phyloP scores from a whole-genome alignment of 2,888 invertebrate species.

The Cerceris ruficornis region DNA sequence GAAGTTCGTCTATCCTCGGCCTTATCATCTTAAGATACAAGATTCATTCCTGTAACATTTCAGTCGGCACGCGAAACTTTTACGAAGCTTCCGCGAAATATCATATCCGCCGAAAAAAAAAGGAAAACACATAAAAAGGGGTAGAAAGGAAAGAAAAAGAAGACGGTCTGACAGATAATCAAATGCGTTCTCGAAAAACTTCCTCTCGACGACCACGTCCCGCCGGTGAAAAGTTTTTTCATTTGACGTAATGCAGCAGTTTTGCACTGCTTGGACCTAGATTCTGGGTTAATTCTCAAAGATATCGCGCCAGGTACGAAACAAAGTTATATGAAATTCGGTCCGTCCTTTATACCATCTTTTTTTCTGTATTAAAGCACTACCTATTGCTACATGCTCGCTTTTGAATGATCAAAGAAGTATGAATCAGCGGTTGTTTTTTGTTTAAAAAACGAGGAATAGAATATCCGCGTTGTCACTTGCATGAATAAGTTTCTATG shows the following conservation, averaged over 20 bases:
- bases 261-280: conserved; percentile 1
- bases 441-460: conserved; percentile 21
- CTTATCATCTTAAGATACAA: conserved; percentile 19
- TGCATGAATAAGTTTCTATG: conserved; percentile 43
- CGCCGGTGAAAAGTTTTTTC: conserved; percentile 51
- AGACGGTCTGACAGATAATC: conserved; percentile 50
- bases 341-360: background rate
- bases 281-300: conserved; percentile 38
- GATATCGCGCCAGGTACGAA: conserved; percentile 28
- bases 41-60: conserved; percentile 9
- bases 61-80: background rate
- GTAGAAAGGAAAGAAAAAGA: background rate
- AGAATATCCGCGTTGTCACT: conserved; percentile 7
- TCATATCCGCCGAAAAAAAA: conserved; percentile 4
- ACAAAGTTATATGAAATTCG: conserved; percentile 12
- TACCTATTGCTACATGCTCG: background rate
- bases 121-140: background rate
- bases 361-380: background rate
- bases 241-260: conserved; percentile 48
- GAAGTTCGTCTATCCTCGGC: conserved; percentile 1
- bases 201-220: conserved; percentile 18
- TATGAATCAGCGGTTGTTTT: background rate
- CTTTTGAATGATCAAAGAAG: conserved; percentile 4
- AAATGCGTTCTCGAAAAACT: conserved; percentile 43
- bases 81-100: conserved; percentile 21